Evolutionary conservation across 2,113 vertebrate species (phyloP), one percentile per base, ranked within the genome.

Genomic region (Pachypanchax playfairii): DNA sequence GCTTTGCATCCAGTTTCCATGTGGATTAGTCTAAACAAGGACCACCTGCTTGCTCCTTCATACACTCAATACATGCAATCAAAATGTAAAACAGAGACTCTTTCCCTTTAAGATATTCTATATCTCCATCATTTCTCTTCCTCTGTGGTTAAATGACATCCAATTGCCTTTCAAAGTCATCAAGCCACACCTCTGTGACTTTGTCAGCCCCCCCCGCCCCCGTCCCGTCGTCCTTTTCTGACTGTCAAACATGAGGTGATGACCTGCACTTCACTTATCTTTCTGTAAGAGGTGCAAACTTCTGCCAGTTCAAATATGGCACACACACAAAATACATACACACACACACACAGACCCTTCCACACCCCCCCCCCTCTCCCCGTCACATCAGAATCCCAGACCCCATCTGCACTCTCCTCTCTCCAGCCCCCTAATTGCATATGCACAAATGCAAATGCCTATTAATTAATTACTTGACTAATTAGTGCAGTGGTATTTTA

Each of bases 391-490:
- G 80, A 77, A 80, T 75, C 82, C 74, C 61, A 77, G 89, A 94
- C 94, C 94, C 95, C 96, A 95, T 95, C 94, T 94, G 94, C 94
- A 94, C 94, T 92, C 92, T 93, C 93, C 92, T 94, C 94, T 94
- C 94, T 94, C 93, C 92, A 93, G 93, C 93, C 94, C 92, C 93
- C 94, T 96, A 96, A 97, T 96, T 96, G 95, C 95, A 95, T 95
- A 96, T 96, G 95, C 96, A 96, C 95, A 96, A 96, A 97, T 97
- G 96, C 96, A 98, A 98, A 98, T 98, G 94, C 89, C 93, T 98
- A 98, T 97, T 97, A 98, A 98, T 98, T 97, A 98, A 98, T 98
- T 96, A 96, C 95, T 97, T 94, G 94, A 96, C 95, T 98, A 97
- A 98, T 98, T 98, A 98, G 96, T 95, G 95, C 95, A 94, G 96